Conservation (phyloP, 1,140 invertebrate genomes). For the Babylonia areolata region DNA sequence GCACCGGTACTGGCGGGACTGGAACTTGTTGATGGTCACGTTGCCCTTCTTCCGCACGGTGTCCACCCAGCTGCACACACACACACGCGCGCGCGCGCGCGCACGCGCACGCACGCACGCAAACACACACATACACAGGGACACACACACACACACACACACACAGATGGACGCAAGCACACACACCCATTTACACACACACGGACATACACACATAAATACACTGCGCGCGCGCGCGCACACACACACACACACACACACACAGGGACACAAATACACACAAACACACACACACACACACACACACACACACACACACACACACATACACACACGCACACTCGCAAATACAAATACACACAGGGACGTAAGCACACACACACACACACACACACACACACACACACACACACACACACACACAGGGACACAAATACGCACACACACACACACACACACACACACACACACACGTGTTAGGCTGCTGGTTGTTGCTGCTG, state of each 20-base stretch:
- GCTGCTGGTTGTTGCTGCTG: not conserved
- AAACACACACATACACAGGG: slow-evolving; percentile 8
- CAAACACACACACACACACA: not conserved
- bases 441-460: not conserved
- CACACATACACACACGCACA: not conserved
- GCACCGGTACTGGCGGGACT: slow-evolving; percentile 18
- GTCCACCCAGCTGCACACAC: slow-evolving; percentile 28
- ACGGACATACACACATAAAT: not conserved
- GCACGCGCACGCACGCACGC: not conserved
- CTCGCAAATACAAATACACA: not conserved
- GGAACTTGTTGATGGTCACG: not conserved
- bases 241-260: not conserved
- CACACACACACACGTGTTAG: not conserved
- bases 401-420: slow-evolving; percentile 4
- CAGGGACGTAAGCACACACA: not conserved
- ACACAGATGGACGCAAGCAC: not conserved
- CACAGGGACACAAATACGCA: too few relatives aligned
- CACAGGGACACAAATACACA: not conserved
- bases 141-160: slow-evolving; percentile 6
- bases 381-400: not conserved
- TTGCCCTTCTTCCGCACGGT: not conserved
- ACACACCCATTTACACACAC: not conserved
- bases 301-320: not conserved
- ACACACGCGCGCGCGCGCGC: not conserved
- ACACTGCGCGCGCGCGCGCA: not conserved